Evolutionary conservation across 2,888 invertebrate genomes (phyloP).

Genomic region (Clitarchus hookeri): DNA sequence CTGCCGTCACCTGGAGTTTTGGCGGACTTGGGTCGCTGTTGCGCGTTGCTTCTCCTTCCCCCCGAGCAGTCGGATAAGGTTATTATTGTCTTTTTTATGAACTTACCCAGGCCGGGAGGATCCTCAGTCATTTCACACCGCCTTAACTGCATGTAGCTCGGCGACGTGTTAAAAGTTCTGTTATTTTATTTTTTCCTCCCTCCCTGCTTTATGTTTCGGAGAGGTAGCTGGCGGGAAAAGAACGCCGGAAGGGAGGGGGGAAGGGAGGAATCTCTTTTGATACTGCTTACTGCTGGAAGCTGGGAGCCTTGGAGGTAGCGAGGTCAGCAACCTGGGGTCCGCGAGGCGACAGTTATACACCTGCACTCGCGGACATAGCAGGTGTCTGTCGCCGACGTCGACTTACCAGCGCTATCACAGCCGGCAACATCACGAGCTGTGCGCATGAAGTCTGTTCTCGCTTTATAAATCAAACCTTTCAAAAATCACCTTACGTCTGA

Average conservation of each 20-base stretch:
- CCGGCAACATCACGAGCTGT: no score
- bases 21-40: not conserved
- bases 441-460: no score
- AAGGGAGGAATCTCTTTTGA: not conserved
- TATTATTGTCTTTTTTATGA: slow-evolving; percentile 10
- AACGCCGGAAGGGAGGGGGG: no score
- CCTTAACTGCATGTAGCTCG: not conserved
- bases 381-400: no score
- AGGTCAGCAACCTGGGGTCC: not conserved
- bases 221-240: not conserved
- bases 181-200: not conserved
- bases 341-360: no score
- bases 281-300: not conserved
- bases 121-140: slow-evolving; percentile 10
- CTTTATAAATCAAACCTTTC: no score
- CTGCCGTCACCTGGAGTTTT: no score
- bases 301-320: not conserved
- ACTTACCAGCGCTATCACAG: no score
- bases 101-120: not conserved
- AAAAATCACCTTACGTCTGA: no score
- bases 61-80: not conserved
- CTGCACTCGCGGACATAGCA: no score
- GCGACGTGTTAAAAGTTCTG: not conserved
- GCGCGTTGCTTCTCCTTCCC: not conserved
- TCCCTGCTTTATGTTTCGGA: not conserved